Evolutionary conservation across 2,113 vertebrate genomes (phyloP), one percentile per base, ranked within the genome.

Genomic region (Atherinomorus stipes): DNA sequence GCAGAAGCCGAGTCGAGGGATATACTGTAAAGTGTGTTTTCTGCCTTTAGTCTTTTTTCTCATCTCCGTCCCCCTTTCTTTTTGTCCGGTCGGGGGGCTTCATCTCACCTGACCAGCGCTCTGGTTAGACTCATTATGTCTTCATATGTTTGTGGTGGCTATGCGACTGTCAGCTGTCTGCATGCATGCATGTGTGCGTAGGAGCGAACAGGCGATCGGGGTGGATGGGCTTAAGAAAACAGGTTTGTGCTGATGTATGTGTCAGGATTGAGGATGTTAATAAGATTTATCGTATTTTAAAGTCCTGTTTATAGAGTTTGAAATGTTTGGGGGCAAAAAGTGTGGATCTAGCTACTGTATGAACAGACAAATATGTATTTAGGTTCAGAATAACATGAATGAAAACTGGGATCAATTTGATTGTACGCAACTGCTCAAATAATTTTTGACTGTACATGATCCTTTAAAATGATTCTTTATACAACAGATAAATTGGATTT

Each of bases 1-100:
- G 64, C 28, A 80, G 86, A 87, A 45, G 59, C 80, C 40, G 71
- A 75, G 42, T 56, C 5, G 69, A 84, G 89, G 89, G 78, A 64
- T 25, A 38, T 64, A 61, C n/a, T n/a, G n/a, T n/a, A n/a, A 45
- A 31, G 12, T 10, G 10, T 62, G 11, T 62, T 45, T 84, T 72
- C 74, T 59, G 34, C 68, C 45, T 61, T 40, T 71, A 18, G 1
- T 75, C 47, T 78, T 56, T 77, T 67, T 71, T 64, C 60, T 54
- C 4, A 37, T 75, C 47, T 72, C 1, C 34, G 7, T 44, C 34
- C 40, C 51, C n/a, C 11, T 28, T 64, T 74, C 68, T 58, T 80
- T 47, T 49, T 73, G 31, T n/a, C 13, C 58, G 54, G 63, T 63
- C 54, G 65, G 49, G 65, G 71, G 58, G 40, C 65, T 85, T 72